phyloP scores from a whole-genome alignment of 1,140 invertebrate genomes.

The Lucilia sericata region DNA sequence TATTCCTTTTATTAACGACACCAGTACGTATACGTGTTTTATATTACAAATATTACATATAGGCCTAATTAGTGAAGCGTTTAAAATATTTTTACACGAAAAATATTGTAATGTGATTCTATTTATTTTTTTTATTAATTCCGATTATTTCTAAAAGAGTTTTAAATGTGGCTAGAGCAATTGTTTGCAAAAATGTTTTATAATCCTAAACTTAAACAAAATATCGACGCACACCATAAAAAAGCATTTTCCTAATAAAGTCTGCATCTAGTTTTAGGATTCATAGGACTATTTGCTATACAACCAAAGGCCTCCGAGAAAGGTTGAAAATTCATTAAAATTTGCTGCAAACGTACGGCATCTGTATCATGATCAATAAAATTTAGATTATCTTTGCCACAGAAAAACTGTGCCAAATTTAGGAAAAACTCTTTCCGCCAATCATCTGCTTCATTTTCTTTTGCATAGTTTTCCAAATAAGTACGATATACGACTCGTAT shows the following conservation, averaged over 20 bases:
- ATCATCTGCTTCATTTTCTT: neutral
- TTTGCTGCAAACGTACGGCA: slow-evolving; percentile 81
- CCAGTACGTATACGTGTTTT: no score
- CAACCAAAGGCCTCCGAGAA: slow-evolving; percentile 82
- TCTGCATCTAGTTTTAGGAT: neutral
- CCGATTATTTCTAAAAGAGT: no score
- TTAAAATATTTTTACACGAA: no score
- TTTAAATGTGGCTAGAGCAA: no score
- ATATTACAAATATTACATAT: no score
- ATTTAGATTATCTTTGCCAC: slow-evolving; percentile 84
- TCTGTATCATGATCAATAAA: slow-evolving; percentile 83
- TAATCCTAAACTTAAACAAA: no score
- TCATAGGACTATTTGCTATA: slow-evolving; percentile 68
- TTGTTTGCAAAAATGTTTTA: no score
- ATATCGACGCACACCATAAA: no score
- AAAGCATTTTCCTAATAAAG: neutral
- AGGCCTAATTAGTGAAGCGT: no score
- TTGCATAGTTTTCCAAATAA: slow-evolving; percentile 44
- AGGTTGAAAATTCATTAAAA: slow-evolving; percentile 85
- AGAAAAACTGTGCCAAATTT: slow-evolving; percentile 89
- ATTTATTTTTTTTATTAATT: no score
- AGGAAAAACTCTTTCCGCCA: slow-evolving; percentile 77
- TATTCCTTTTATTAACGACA: no score
- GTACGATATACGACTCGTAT: slow-evolving; percentile 69
- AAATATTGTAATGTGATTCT: no score